Percentiles rank a stretch among this genome's conserved stretches.
Conservation (phyloP, 1,140 invertebrate species). For the Macrobrachium nipponense region DNA sequence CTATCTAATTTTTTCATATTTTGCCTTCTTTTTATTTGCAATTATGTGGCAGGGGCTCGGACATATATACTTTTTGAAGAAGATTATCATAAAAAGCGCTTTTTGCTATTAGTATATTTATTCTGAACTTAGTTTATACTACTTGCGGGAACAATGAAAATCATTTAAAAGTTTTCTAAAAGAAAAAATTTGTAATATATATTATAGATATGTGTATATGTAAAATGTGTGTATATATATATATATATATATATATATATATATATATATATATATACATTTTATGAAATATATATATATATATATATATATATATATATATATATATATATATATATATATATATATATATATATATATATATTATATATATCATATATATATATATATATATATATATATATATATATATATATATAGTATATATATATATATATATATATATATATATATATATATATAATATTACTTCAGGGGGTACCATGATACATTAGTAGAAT, state of each 20-base stretch:
- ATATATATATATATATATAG: background rate
- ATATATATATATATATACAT: background rate
- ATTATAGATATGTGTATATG: background rate
- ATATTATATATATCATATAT: background rate
- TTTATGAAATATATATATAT: background rate
- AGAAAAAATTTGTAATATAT: background rate
- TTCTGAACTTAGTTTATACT: too few relatives aligned
- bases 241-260: background rate
- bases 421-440: conserved; percentile 6
- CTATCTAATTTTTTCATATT: too few relatives aligned
- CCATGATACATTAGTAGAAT: too few relatives aligned
- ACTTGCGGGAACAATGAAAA: too few relatives aligned
- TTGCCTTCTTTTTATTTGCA: too few relatives aligned
- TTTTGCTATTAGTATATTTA: too few relatives aligned
- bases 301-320: background rate
- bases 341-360: conserved; percentile 10
- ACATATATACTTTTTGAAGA: too few relatives aligned
- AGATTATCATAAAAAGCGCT: too few relatives aligned
- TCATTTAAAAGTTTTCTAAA: too few relatives aligned
- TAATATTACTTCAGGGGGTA: too few relatives aligned
- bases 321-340: conserved; percentile 10
- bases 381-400: conserved; percentile 1
- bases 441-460: conserved; percentile 10
- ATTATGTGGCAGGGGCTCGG: too few relatives aligned
- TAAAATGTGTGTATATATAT: conserved; percentile 10